Conservation (phyloP, 2,888 invertebrate genomes). For the Drosophila dives region DNA sequence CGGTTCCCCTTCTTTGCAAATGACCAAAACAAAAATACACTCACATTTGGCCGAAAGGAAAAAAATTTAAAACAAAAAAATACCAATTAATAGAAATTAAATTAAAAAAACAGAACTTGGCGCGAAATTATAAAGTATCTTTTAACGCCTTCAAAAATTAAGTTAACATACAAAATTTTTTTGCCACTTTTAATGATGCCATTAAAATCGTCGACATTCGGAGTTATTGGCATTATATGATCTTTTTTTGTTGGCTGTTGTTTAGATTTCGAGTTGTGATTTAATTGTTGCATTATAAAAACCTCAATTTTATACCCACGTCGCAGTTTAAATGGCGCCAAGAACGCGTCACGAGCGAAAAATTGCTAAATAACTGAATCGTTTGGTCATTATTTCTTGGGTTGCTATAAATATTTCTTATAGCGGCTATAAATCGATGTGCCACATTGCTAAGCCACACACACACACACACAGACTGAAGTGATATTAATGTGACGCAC, state of each 20-base stretch:
- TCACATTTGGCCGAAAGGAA: constrained; percentile 1
- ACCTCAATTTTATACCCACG: constrained; percentile 33
- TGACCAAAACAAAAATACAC: constrained; percentile 17
- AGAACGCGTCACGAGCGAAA: constrained; percentile 45
- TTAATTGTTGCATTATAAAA: constrained; percentile 66
- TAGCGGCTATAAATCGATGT: constrained; percentile 58
- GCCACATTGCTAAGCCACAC: constrained; percentile 20
- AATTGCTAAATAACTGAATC: neutral
- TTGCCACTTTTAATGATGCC: constrained; percentile 62
- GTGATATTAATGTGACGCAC: constrained; percentile 39
- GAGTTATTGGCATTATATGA: constrained; percentile 2
- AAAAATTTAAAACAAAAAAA: constrained; percentile 20
- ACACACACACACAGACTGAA: neutral
- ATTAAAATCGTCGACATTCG: constrained; percentile 58
- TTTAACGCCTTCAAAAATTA: constrained; percentile 69
- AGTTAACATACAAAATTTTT: constrained; percentile 48
- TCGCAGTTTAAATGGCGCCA: constrained; percentile 73
- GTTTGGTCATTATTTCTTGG: constrained; percentile 53
- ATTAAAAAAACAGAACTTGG: constrained; percentile 26
- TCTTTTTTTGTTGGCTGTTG: constrained; percentile 11
- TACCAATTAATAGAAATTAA: constrained; percentile 26
- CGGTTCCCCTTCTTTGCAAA: constrained; percentile 49
- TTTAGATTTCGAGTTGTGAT: constrained; percentile 54
- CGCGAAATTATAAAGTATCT: constrained; percentile 70
- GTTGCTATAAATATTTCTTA: constrained; percentile 60